These are phyloP conservation scores for Ovibos moschatus DNA, from an alignment of 2,113 vertebrate genomes.

Conservation along the genomic window DNA sequence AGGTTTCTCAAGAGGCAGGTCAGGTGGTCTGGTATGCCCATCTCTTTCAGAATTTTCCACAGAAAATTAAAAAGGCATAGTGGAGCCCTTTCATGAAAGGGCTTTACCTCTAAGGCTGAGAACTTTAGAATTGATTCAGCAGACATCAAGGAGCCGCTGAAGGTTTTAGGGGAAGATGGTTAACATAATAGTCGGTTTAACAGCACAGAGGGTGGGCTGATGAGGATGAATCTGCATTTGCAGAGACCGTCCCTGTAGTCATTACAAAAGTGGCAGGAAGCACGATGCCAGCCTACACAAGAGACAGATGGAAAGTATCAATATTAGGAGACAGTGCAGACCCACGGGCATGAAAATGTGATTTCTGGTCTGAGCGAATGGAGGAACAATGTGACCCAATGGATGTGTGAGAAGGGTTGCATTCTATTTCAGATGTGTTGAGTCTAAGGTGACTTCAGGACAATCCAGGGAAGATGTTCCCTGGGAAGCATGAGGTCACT, in stretches of 20 bases:
- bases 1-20: not conserved
- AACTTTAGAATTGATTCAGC: not conserved
- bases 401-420: not conserved
- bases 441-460: conserved; percentile 68
- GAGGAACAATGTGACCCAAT: not conserved
- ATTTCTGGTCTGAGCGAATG: not conserved
- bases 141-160: not conserved
- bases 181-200: not conserved
- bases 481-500: conserved; percentile 61
- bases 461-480: conserved; percentile 52
- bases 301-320: not conserved
- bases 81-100: not conserved
- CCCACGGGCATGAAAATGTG: not conserved
- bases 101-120: not conserved
- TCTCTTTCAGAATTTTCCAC: not conserved
- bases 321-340: not conserved
- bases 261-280: not conserved
- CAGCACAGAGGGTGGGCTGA: not conserved
- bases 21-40: not conserved
- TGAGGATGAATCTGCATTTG: not conserved
- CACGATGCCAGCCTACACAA: not conserved
- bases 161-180: not conserved
- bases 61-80: not conserved
- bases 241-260: not conserved
- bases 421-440: conserved; percentile 61